phyloP scores from a whole-genome alignment of 2,113 vertebrate species.

The Clinocottus analis region DNA sequence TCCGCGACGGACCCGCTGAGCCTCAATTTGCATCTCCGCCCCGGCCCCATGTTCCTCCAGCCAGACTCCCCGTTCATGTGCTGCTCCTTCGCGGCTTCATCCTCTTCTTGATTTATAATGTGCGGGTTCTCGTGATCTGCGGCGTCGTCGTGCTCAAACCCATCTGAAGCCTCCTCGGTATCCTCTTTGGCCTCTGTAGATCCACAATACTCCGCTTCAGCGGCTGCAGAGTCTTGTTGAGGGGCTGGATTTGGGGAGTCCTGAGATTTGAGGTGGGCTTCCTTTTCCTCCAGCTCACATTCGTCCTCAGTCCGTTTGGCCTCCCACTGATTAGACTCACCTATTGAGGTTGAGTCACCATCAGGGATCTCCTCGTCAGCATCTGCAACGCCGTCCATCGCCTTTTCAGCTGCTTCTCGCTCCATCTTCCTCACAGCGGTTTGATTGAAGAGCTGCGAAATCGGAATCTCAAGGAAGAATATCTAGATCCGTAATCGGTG shows the following conservation, averaged over 20 bases:
- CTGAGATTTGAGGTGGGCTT: conserved; percentile 56
- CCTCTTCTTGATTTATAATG: conserved; percentile 72
- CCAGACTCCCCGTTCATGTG: conserved; percentile 75
- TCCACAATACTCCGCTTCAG: conserved; percentile 54
- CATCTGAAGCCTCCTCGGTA: conserved; percentile 57
- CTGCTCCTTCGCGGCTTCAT: conserved; percentile 71
- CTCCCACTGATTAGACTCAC: conserved; percentile 34
- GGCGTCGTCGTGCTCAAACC: conserved; percentile 37
- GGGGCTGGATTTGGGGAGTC: conserved; percentile 55
- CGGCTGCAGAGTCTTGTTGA: conserved; percentile 49
- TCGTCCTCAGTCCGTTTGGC: conserved; percentile 43
- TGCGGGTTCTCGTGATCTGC: conserved; percentile 48
- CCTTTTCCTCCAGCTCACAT: conserved; percentile 33
- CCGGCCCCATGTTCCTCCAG: conserved; percentile 71
- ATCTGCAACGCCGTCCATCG: conserved; percentile 62
- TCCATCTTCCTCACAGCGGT: conserved; percentile 67
- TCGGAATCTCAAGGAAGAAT: conserved; percentile 44
- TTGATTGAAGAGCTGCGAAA: conserved; percentile 31
- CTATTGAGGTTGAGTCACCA: conserved; percentile 24
- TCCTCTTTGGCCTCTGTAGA: conserved; percentile 65
- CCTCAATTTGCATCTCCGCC: conserved; percentile 73
- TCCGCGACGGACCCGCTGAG: conserved; percentile 68
- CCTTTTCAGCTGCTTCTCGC: conserved; percentile 62
- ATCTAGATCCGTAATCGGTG: conserved; percentile 56
- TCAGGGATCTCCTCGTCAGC: conserved; percentile 62